Percentiles rank a stretch among this genome's conserved stretches.
Evolutionary conservation across 2,113 vertebrate species (phyloP).

Genomic region (Eulacestoma nigropectus): DNA sequence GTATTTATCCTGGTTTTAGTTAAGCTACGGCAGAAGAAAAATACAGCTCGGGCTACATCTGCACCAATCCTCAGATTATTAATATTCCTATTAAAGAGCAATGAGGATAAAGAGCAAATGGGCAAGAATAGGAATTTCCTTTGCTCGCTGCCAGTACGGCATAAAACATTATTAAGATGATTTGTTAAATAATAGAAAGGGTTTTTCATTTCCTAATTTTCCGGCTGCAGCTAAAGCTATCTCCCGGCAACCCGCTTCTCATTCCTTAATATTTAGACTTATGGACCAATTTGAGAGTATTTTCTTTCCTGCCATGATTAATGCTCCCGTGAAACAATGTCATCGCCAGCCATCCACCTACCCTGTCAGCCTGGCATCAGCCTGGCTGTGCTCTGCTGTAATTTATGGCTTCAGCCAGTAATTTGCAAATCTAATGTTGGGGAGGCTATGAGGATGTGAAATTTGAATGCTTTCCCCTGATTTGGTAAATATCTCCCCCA

Average conservation of each 20-base stretch:
- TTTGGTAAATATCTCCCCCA: conserved; percentile 73
- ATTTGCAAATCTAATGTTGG: conserved; percentile 96
- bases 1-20: neutral
- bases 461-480: conserved; percentile 73
- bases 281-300: conserved; percentile 85
- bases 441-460: conserved; percentile 70
- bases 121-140: neutral
- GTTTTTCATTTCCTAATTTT: conserved; percentile 72
- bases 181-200: conserved; percentile 78
- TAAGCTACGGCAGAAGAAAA: neutral
- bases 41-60: neutral
- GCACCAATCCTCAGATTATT: neutral
- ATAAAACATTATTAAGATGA: conserved; percentile 66
- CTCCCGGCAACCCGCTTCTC: conserved; percentile 57
- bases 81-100: conserved; percentile 41
- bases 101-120: conserved; percentile 23
- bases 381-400: conserved; percentile 77
- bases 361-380: conserved; percentile 75
- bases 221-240: conserved; percentile 58
- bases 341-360: conserved; percentile 82
- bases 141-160: neutral
- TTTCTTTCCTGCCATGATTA: conserved; percentile 85
- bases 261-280: conserved; percentile 85
- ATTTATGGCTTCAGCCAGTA: conserved; percentile 85
- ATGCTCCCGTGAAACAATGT: conserved; percentile 84